Evolutionary conservation across 2,888 invertebrate species (phyloP), one percentile per base, ranked within the genome.

Genomic region (Microdon myrmicae): DNA sequence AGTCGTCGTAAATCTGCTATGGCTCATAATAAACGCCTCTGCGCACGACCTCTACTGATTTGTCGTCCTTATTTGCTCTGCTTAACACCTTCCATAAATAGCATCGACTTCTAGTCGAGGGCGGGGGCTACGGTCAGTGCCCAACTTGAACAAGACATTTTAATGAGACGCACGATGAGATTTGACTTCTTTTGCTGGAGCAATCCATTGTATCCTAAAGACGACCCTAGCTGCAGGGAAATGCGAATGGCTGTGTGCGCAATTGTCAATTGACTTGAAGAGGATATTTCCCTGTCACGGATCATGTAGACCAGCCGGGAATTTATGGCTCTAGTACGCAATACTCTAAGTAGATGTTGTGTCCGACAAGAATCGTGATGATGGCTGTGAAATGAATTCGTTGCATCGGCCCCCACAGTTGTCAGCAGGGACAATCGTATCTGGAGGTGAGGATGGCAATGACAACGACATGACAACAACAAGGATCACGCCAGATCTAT

Each of bases 1-100:
- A 64, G 64, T 64, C 64, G 53, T 47, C 43, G 64, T 58, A 53
- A 64, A 64, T 64, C 53, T 32, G 23, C 47, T 19, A 38, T 32
- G 58, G 14, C 47, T 64, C 58, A 58, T 64, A 64, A 64, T 51
- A 58, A 58, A 64, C 64, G 64, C 64, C 64, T 64, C 64, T 64
- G 64, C 43, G 31, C 29, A 28, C 47, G 47, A 51, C 38, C 64
- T 58, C 51, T 32, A 19, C 58, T 58, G 58, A 64, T 64, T 64
- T 64, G 64, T 64, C 58, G 53, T 28, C 47, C 43, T 58, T 47
- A 58, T 64, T 64, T 58, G 41, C 37, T 9, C 9, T 35, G 31
- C 47, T 31, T 23, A 38, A 45, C 49, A 41, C 41, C 35, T 9
- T 58, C 64, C 58, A 58, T 64, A 64, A 64, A 64, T 56, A 64